phyloP scores from a whole-genome alignment of 2,888 invertebrate species.

The Aleiodes testaceus region DNA sequence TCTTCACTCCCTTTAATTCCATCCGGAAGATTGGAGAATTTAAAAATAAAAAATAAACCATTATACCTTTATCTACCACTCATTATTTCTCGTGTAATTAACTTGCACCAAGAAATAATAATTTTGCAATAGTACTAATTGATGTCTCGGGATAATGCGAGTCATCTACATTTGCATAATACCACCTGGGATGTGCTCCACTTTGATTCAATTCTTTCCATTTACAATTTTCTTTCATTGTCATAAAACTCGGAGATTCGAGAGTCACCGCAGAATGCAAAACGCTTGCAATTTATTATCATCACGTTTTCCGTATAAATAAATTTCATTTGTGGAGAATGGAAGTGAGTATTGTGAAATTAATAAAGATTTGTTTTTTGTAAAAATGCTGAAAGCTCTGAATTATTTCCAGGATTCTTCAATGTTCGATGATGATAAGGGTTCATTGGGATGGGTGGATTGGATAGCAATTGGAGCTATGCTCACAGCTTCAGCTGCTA shows the following conservation, averaged over 20 bases:
- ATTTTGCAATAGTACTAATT: slow-evolving; percentile 7
- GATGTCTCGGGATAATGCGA: neutral
- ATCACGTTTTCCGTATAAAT: neutral
- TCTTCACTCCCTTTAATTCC: slow-evolving; percentile 1
- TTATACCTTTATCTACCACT: neutral
- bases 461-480: slow-evolving; percentile 84
- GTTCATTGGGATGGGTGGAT: slow-evolving; percentile 75
- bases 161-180: slow-evolving; percentile 22
- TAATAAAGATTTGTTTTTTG: neutral
- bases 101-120: neutral
- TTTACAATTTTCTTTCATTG: neutral
- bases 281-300: slow-evolving; percentile 3
- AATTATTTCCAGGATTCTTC: slow-evolving; percentile 8
- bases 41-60: neutral
- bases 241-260: slow-evolving; percentile 6
- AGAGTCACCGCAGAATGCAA: slow-evolving; percentile 1
- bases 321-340: slow-evolving; percentile 1
- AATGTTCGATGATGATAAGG: slow-evolving; percentile 1
- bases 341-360: slow-evolving; percentile 28
- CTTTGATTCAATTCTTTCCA: neutral
- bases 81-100: slow-evolving; percentile 17
- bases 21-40: neutral
- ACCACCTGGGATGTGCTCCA: neutral
- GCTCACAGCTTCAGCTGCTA: slow-evolving; percentile 82
- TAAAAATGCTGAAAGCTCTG: neutral